phyloP scores from a whole-genome alignment of 2,888 invertebrate species.

The Melinopterus prodromus region DNA sequence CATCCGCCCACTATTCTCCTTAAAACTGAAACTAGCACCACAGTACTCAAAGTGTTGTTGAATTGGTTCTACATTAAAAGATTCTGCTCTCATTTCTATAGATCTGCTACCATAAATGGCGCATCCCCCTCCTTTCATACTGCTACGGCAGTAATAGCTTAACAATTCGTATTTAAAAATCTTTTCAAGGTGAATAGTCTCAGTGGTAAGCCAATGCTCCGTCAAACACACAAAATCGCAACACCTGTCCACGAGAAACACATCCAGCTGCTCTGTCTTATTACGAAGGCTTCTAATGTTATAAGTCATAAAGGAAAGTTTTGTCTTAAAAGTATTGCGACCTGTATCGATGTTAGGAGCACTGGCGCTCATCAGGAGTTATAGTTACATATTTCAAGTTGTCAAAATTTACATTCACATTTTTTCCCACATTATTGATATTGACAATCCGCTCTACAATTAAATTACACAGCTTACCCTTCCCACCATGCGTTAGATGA shows the following conservation, averaged over 20 bases:
- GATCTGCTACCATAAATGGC: background rate
- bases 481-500: background rate
- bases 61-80: background rate
- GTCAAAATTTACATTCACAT: background rate
- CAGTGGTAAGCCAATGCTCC: background rate
- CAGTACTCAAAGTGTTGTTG: background rate
- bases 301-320: background rate
- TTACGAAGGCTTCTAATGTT: background rate
- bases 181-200: background rate
- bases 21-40: background rate
- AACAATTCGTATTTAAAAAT: background rate
- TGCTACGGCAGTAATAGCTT: background rate
- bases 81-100: background rate
- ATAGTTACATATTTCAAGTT: background rate
- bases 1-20: background rate
- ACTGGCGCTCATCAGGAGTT: background rate
- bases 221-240: background rate
- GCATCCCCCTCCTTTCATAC: background rate
- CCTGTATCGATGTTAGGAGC: background rate
- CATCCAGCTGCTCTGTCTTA: background rate
- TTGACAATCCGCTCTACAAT: background rate
- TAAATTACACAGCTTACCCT: background rate
- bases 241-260: background rate
- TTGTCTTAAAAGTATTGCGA: background rate
- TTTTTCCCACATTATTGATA: background rate